These are phyloP conservation scores for Drosophila leonis DNA, from an alignment of 2,888 invertebrate genomes.

Conservation along the genomic window DNA sequence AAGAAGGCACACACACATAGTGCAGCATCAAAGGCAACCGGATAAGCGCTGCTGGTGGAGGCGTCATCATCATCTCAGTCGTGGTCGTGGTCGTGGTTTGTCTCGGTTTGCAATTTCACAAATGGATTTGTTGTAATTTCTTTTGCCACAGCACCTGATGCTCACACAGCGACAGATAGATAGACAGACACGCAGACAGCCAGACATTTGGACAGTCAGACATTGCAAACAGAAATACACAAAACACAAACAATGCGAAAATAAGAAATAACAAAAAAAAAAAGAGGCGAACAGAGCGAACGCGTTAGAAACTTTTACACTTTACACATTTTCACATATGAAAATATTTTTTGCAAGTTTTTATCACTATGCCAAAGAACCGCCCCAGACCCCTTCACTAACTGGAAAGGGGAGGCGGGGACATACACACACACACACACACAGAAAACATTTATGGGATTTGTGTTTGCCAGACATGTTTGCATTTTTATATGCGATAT, in stretches of 20 bases:
- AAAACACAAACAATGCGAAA: constrained; percentile 60
- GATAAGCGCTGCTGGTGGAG: constrained; percentile 51
- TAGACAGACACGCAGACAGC: constrained; percentile 24
- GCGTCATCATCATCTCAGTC: constrained; percentile 38
- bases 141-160: constrained; percentile 81
- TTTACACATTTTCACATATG: constrained; percentile 79
- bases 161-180: constrained; percentile 64
- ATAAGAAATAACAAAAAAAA: constrained; percentile 59
- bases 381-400: neutral
- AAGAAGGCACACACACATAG: constrained; percentile 5
- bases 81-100: constrained; percentile 52
- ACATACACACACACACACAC: neutral
- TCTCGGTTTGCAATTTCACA: constrained; percentile 79
- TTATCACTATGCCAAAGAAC: constrained; percentile 59
- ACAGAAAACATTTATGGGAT: constrained; percentile 81
- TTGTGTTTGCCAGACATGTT: constrained; percentile 82
- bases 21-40: constrained; percentile 56
- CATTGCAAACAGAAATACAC: constrained; percentile 39
- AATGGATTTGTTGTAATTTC: constrained; percentile 80
- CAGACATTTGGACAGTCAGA: constrained; percentile 25
- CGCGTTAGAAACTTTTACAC: constrained; percentile 65
- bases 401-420: neutral
- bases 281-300: constrained; percentile 21
- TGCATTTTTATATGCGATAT: constrained; percentile 80
- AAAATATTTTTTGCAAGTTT: constrained; percentile 77